Percentiles rank a stretch among this genome's conserved stretches.
phyloP scores from a whole-genome alignment of 2,888 invertebrate genomes.

The Pimpla rufipes region DNA sequence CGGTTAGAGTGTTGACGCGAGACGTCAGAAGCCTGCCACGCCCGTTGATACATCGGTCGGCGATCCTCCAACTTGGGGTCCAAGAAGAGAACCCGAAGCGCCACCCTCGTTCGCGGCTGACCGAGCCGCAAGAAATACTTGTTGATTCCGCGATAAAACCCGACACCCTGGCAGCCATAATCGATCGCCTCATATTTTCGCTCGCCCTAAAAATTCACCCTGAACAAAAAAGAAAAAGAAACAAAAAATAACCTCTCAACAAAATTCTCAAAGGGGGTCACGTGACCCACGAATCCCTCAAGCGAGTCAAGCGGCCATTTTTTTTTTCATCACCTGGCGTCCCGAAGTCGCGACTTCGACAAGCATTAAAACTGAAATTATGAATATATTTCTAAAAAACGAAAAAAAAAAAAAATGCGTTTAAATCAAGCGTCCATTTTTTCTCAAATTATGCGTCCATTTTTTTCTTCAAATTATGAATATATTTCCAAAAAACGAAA shows the following conservation, averaged over 20 bases:
- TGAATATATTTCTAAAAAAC: too few relatives aligned
- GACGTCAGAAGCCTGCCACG: conserved; percentile 78
- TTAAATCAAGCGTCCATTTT: too few relatives aligned
- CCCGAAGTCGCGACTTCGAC: too few relatives aligned
- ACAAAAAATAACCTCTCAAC: conserved; percentile 1
- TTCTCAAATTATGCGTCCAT: too few relatives aligned
- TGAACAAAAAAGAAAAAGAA: background rate
- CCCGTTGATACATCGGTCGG: conserved; percentile 77
- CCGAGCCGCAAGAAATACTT: conserved; percentile 74
- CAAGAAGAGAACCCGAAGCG: conserved; percentile 52
- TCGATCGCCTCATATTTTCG: conserved; percentile 52
- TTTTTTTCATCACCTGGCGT: too few relatives aligned
- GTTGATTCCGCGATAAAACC: conserved; percentile 77
- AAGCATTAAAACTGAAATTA: too few relatives aligned
- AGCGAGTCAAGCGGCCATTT: too few relatives aligned
- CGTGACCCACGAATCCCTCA: too few relatives aligned
- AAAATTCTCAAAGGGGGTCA: background rate
- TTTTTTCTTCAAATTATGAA: too few relatives aligned
- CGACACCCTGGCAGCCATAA: conserved; percentile 28
- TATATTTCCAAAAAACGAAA: too few relatives aligned
- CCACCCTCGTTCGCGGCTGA: background rate
- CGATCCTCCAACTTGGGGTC: conserved; percentile 32
- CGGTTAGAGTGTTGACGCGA: conserved; percentile 82
- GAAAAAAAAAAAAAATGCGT: background rate
- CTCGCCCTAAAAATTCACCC: background rate